Conservation (phyloP, 1,140 invertebrate genomes). For the Bilobella aurantiaca region DNA sequence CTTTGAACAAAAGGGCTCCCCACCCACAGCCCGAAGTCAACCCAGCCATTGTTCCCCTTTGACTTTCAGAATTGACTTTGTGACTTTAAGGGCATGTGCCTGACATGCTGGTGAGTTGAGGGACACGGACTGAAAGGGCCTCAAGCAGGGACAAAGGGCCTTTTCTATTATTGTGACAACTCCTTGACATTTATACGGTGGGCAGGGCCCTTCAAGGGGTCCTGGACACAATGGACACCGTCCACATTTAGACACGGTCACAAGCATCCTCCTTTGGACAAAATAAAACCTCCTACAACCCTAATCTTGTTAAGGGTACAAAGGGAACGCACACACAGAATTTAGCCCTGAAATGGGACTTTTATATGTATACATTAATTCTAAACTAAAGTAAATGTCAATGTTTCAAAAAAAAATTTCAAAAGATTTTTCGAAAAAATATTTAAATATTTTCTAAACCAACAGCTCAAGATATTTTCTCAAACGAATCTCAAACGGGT, state of each 20-base stretch:
- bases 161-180: slow-evolving; percentile 32
- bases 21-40: too few relatives aligned
- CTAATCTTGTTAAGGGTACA: neutral
- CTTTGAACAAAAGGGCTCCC: too few relatives aligned
- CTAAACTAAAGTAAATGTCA: neutral
- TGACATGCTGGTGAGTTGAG: neutral
- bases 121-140: neutral
- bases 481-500: too few relatives aligned
- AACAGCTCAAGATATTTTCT: too few relatives aligned
- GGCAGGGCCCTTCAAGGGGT: too few relatives aligned
- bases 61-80: too few relatives aligned
- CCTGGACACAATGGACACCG: neutral
- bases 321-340: neutral
- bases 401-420: too few relatives aligned
- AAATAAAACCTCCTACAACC: neutral
- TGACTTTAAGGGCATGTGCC: too few relatives aligned
- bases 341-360: neutral
- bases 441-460: too few relatives aligned
- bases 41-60: too few relatives aligned
- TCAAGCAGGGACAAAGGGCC: slow-evolving; percentile 1
- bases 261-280: neutral
- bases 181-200: slow-evolving; percentile 29
- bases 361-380: neutral
- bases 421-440: neutral
- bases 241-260: neutral